phyloP scores from a whole-genome alignment of 2,113 vertebrate species.

The Leuciscus idus region DNA sequence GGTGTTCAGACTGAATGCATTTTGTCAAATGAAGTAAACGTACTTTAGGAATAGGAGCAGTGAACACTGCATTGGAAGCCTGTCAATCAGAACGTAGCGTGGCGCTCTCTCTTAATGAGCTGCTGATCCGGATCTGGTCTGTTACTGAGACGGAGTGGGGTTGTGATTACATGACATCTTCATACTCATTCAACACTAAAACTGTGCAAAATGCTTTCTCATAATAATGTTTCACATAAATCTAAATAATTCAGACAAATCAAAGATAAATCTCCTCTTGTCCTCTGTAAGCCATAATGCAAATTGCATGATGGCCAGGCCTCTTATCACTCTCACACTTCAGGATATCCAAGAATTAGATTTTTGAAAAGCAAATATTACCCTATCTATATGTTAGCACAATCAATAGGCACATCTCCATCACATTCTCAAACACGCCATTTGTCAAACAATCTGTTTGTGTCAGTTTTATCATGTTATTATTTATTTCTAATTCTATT shows the following conservation, averaged over 20 bases:
- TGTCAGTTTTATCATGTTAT: slow-evolving; percentile 76
- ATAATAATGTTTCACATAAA: slow-evolving; percentile 48
- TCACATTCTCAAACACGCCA: slow-evolving; percentile 63
- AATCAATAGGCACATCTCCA: slow-evolving; percentile 71
- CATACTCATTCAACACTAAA: too few relatives aligned
- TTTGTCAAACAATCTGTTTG: slow-evolving; percentile 73
- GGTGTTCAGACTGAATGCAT: too few relatives aligned
- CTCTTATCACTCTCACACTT: slow-evolving; percentile 60
- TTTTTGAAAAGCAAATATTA: slow-evolving; percentile 61
- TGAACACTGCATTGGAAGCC: too few relatives aligned
- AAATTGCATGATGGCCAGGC: slow-evolving; percentile 61
- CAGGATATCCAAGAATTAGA: slow-evolving; percentile 63
- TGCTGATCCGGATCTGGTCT: too few relatives aligned
- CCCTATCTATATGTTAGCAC: slow-evolving; percentile 60
- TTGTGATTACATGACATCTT: too few relatives aligned
- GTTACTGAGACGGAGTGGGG: too few relatives aligned
- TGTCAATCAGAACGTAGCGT: too few relatives aligned
- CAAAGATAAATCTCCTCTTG: slow-evolving; percentile 49
- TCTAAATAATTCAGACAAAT: slow-evolving; percentile 63
- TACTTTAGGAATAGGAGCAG: too few relatives aligned
- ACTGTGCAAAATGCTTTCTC: not conserved
- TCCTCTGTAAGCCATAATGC: slow-evolving; percentile 13
- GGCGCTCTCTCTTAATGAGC: too few relatives aligned
- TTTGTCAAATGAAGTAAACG: too few relatives aligned
- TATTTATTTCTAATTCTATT: slow-evolving; percentile 73